Evolutionary conservation across 2,113 vertebrate genomes (phyloP), one percentile per base, ranked within the genome.

Genomic region (Strix uralensis): DNA sequence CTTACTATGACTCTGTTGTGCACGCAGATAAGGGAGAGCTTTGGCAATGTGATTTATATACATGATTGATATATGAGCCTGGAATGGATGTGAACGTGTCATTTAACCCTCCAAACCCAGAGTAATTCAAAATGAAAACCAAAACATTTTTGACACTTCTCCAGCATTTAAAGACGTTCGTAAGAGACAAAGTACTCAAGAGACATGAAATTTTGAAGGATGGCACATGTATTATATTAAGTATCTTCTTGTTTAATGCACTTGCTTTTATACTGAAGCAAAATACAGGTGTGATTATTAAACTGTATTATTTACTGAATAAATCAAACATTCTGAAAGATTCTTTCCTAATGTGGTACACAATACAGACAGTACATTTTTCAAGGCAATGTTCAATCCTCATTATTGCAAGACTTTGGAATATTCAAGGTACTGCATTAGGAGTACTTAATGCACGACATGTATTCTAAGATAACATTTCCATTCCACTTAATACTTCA

Each of bases 61-160:
- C 19, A 38, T 49, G 73, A 57, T 62, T 83, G 63, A 94, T n/a
- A 47, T 23, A 51, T 34, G 49, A 73, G 36, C 52, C 74, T 86
- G 34, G 38, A 91, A 90, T 54, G 73, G 77, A 90, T 81, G 42
- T n/a, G 49, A 61, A 85, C 1, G 0, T 74, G 59, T 66, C n/a
- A 58, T 89, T 94, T 77, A 74, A 71, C 42, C 8, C 47, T 75
- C 52, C 42, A 54, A 89, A 94, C 66, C 40, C 3, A 84, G 46
- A 84, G 34, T 44, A 70, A 84, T 54, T 84, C 42, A 80, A 79
- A 91, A 54, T 54, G 21, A 92, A 96, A 94, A 78, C 11, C 44
- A 80, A 96, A 96, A 91, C 9, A 72, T 15, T 52, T 90, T 73
- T 92, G 58, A 79, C 20, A 95, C 22, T 62, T 91, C 81, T 88